Evolutionary conservation across 2,888 invertebrate genomes (phyloP).

Genomic region (Rhingia rostrata): DNA sequence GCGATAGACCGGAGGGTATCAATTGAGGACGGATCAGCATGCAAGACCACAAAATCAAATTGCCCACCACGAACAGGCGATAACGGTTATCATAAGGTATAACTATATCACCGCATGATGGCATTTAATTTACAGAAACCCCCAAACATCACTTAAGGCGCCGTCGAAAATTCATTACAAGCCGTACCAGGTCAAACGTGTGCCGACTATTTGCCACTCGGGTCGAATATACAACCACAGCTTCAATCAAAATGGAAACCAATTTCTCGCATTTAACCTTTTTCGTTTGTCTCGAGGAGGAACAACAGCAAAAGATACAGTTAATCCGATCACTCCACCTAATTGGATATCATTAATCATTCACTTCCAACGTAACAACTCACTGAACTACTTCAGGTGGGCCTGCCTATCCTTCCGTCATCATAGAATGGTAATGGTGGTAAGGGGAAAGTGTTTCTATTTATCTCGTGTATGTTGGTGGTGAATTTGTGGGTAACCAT

Average conservation of each 20-base stretch:
- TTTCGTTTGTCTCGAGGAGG: not conserved
- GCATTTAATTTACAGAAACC: too few species aligned
- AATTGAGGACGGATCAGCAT: too few species aligned
- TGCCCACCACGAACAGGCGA: too few species aligned
- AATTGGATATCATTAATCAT: constrained; percentile 65
- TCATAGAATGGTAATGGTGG: not conserved
- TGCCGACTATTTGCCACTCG: not conserved
- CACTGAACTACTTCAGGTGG: constrained; percentile 54
- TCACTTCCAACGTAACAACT: constrained; percentile 50
- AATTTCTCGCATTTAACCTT: constrained; percentile 39
- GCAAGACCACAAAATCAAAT: too few species aligned
- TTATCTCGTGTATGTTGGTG: constrained; percentile 11
- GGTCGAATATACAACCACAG: not conserved
- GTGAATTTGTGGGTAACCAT: not conserved
- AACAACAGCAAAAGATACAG: not conserved
- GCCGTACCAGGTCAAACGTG: constrained; percentile 12
- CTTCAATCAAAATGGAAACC: not conserved
- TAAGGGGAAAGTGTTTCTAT: constrained; percentile 9
- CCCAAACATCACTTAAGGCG: too few species aligned
- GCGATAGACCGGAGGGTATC: too few species aligned
- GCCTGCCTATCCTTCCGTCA: constrained; percentile 39
- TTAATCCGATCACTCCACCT: constrained; percentile 41
- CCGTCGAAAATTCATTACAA: not conserved
- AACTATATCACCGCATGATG: too few species aligned
- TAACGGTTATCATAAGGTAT: too few species aligned